Evolutionary conservation across 2,113 vertebrate genomes (phyloP), one percentile per base, ranked within the genome.

Genomic region (Heterochromis multidens): DNA sequence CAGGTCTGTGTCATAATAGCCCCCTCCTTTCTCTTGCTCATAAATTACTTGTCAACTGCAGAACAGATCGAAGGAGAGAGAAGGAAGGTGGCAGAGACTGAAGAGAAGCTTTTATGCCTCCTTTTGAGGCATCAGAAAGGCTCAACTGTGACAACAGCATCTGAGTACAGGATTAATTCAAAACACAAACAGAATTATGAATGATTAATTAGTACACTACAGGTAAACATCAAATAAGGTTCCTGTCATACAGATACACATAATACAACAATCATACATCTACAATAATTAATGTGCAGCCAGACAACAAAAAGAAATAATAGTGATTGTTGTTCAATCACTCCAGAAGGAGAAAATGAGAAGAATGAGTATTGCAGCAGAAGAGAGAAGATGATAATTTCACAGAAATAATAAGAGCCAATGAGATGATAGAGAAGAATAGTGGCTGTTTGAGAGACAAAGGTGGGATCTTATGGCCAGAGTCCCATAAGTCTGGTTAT

Each of bases 41-140:
- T 95, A 95, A 95, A 96, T 94, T 93, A 95, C 93, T 91, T 94
- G 93, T 95, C 94, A 93, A 82, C 93, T 82, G 94, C 93, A 88
- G 93, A 95, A 90, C 94, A 89, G 93, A 95, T 95, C 89, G 88
- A 94, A 94, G 88, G 87, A 12, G 63, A 77, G 93, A 87, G 79
- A 54, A 79, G 80, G 82, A 86, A 79, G 83, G 83, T 60, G 81
- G 81, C 58, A 76, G 77, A 82, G 72, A 83, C 49, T 78, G 82
- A 86, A 74, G 78, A 85, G 59, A 85, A 58, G 74, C 85, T 81
- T 83, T 90, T 80, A 63, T 83, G 85, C 74, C 63, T 91, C 77
- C 88, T 86, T 85, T 88, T 77, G 81, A 89, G 60, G 21, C 27
- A 7, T 86, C 81, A 89, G 54, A 92, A 35, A 84, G 67, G 13